Base-by-base conservation (phyloP, 1,140 invertebrate genomes). In the Hylaeus volcanicus region DNA sequence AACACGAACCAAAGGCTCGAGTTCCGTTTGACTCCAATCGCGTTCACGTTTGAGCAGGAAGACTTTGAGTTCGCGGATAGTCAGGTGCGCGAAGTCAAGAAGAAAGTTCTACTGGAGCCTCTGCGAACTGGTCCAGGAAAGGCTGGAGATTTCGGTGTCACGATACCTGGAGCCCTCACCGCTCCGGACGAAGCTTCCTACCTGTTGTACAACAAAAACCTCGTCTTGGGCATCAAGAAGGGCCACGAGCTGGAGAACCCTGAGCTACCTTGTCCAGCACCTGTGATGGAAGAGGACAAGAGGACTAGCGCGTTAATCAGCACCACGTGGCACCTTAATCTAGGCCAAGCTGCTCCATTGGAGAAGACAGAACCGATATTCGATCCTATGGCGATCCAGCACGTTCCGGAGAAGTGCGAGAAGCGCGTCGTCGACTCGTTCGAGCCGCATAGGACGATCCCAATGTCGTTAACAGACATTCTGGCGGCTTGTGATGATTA, bases 1-100 rank as follows among this genome's bases (percentile, higher is more conserved):
- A 93, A 93, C 56, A 91, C 89, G 0, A 91, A 93, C 79, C 88
- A 88, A 39, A 83, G 86, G 69, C 56, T 92, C 0, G 88, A 88
- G 8, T 91, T 93, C 72, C 82, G 64, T 5, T 53, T 93, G 1
- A 91, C 89, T 1, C 83, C 93, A 1, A 5, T 93, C 0, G 14
- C n/a, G 0, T 85, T 91, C 2, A 71, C 41, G 1, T 93, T 92
- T 41, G 84, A 85, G 12, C 86, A 73, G 53, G 64, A 83, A 3
- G 45, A 84, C 14, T 71, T 76, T 8, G 64, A 78, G 1, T 64
- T 63, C 11, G 37, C 4, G 0, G 71, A 86, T 8, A 9, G 11
- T 0, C 45, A 55, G n/a, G 5, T 15, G 2, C 65, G 14, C 1
- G 51, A 14, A 0, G 1, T 14, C 8, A 81, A 61, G 51, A 85